A percentile compares a stretch with the other conserved stretches of the same genome.
Conservation (phyloP, 2,797 vertebrate species). For the Thalassophryne amazonica region DNA sequence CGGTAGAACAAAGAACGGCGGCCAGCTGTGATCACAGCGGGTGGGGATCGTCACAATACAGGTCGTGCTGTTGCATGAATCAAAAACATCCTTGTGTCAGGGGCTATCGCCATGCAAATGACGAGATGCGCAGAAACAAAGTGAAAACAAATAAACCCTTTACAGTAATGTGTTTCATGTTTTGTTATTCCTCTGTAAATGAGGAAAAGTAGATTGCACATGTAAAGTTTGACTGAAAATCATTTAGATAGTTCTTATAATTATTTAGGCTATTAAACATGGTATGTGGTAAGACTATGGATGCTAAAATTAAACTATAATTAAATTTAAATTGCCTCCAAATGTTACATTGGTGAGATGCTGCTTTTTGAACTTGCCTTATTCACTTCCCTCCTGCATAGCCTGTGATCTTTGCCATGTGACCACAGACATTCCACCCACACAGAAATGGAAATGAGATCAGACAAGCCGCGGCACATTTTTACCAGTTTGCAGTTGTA, state of each 20-base stretch:
- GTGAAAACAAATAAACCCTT: no score
- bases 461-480: conserved; percentile 14
- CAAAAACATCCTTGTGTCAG: no score
- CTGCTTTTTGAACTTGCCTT: conserved; percentile 13
- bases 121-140: no score
- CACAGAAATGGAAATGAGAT: conserved; percentile 3
- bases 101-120: no score
- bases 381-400: conserved; percentile 14
- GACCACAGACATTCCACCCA: conserved; percentile 33
- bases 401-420: conserved; percentile 32
- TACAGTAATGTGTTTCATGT: no score
- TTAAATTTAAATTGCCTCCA: conserved; percentile 3
- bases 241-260: neutral
- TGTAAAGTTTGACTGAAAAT: neutral
- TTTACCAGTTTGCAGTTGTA: conserved; percentile 15
- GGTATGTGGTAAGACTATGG: neutral
- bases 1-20: no score
- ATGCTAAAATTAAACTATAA: neutral
- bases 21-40: no score
- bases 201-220: no score
- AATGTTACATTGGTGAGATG: conserved; percentile 10
- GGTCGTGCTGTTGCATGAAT: no score
- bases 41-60: no score
- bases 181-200: no score
- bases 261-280: neutral